Evolutionary conservation across 1,140 invertebrate species (phyloP).

Genomic region (Achatina immaculata): DNA sequence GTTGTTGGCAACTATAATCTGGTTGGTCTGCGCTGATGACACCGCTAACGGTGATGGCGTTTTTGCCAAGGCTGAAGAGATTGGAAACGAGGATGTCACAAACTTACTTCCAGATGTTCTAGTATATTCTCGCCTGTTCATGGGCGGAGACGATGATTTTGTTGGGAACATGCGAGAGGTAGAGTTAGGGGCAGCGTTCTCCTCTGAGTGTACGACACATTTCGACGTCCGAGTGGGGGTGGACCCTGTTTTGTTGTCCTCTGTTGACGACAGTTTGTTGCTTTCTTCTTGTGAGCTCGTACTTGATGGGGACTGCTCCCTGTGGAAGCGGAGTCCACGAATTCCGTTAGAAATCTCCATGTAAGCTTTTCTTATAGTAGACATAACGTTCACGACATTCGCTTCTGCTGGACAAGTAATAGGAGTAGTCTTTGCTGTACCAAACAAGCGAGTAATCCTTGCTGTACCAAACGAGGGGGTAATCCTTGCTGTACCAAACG

Average conservation of each 20-base stretch:
- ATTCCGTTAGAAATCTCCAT: conserved; percentile 71
- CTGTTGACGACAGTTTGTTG: background rate
- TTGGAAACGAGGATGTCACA: background rate
- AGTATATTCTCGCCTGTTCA: background rate
- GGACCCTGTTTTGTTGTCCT: background rate
- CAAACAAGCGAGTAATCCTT: too few species aligned
- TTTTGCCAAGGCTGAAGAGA: background rate
- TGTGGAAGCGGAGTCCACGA: conserved; percentile 64
- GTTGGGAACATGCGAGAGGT: conserved; percentile 24
- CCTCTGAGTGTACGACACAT: conserved; percentile 23
- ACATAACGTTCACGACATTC: conserved; percentile 59
- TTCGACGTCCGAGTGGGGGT: conserved; percentile 15
- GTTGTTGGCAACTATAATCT: background rate
- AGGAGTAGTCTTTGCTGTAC: too few species aligned
- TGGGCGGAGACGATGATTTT: conserved; percentile 2
- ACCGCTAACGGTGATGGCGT: conserved; percentile 9
- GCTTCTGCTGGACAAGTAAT: too few species aligned
- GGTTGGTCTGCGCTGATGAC: conserved; percentile 12
- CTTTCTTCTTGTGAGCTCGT: conserved; percentile 21
- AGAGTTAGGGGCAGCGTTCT: background rate
- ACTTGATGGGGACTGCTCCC: conserved; percentile 51
- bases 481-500: too few species aligned
- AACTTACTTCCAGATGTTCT: background rate
- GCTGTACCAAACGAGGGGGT: too few species aligned
- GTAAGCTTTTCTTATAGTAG: conserved; percentile 70